Base-by-base conservation (phyloP, 2,797 vertebrate genomes). In the Halcyon smyrnensis region DNA sequence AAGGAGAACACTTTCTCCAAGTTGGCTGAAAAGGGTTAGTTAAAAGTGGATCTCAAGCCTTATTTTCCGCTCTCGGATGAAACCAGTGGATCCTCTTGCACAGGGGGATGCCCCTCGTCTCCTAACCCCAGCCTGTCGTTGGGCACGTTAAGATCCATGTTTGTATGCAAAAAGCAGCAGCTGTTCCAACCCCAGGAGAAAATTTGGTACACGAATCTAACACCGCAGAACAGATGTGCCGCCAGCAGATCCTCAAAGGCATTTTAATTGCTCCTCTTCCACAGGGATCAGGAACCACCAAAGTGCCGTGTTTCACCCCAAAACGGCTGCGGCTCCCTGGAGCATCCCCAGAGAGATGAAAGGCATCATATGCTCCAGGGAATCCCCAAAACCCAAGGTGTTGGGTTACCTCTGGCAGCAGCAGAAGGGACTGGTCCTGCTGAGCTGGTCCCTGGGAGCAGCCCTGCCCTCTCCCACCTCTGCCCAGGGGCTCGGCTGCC, bases 121-220 rank as follows among this genome's bases (percentile, higher is more conserved):
- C 76, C 1, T 0, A 20, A 12, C 21, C 70, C 28, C 4, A 2
- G 4, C 2, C 28, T 6, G 32, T 1, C 9, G 20, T 1, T 3
- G 0, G 5, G 23, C 45, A 13, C 0, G 2, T 15, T 50, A 15
- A 15, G 51, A 59, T 11, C 56, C 2, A 0, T 0, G 8, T 27
- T 11, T 20, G 16, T 2, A 15, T 57, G 9, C 18, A 36, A 56
- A 24, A 48, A 9, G 41, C 11, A 71, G 56, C 30, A 69, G 60
- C 20, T 53, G 25, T 28, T 41, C 43, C 87, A 19, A 0, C 4
- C 18, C 80, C 16, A 15, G 43, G 48, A 88, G 37, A 69, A 50
- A 45, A 28, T 57, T 12, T 24, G 60, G 39, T 18, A 13, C 50
- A 6, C 14, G 30, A 34, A 60, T 21, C 20, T 18, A 48, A 48